Conservation (phyloP, 2,113 vertebrate species). For the Oriolus oriolus region DNA sequence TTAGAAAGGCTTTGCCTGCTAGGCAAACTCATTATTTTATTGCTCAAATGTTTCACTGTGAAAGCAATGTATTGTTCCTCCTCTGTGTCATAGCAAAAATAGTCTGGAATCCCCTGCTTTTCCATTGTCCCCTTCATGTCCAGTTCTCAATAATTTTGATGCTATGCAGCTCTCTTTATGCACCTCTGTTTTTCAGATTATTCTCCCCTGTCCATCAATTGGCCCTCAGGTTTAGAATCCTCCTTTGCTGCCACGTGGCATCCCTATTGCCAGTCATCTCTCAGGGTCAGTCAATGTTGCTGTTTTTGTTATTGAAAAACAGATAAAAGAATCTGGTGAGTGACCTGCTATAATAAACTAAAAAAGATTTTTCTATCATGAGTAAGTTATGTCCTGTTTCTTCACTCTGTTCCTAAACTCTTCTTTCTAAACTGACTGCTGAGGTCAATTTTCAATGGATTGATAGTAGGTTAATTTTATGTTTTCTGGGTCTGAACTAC, state of each 20-base stretch:
- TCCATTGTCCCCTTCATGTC: neutral
- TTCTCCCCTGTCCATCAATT: neutral
- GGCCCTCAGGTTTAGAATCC: neutral
- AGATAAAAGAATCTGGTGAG: neutral
- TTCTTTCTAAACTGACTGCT: no score
- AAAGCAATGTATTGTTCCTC: neutral
- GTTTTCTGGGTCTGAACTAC: neutral
- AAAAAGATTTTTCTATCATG: neutral
- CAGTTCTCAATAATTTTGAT: neutral
- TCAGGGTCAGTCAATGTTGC: neutral
- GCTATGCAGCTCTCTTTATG: neutral
- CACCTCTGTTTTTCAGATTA: neutral
- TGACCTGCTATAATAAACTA: neutral
- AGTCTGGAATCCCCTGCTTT: neutral
- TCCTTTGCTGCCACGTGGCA: neutral
- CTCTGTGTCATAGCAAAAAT: neutral
- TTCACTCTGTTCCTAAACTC: neutral
- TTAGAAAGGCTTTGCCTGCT: neutral
- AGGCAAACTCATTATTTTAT: conserved; percentile 2
- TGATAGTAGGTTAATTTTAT: neutral
- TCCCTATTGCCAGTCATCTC: neutral
- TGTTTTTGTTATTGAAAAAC: neutral
- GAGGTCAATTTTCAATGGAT: neutral
- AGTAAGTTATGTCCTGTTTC: neutral
- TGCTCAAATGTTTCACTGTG: neutral